A percentile compares a stretch with the other conserved stretches of the same genome.
These are phyloP conservation scores for Trisateles emortualis DNA, from an alignment of 2,888 invertebrate species.

Conservation along the genomic window DNA sequence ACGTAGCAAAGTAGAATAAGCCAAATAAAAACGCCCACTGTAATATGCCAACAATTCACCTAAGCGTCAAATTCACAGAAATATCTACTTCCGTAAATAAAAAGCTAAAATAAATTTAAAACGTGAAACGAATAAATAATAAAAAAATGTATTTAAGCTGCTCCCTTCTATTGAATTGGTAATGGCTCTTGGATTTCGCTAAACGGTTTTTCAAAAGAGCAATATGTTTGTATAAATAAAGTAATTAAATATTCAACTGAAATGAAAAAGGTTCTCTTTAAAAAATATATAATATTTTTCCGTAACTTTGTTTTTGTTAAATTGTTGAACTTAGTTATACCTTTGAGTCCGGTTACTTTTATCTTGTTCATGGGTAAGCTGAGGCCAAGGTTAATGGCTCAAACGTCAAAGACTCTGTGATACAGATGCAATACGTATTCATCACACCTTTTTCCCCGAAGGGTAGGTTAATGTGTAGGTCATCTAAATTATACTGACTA, in stretches of 20 bases:
- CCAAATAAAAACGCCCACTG: too few relatives aligned
- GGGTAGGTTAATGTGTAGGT: too few relatives aligned
- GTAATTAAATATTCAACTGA: slow-evolving; percentile 23
- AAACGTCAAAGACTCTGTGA: too few relatives aligned
- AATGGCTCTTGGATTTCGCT: slow-evolving; percentile 25
- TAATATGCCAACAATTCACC: too few relatives aligned
- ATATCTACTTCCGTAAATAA: neutral
- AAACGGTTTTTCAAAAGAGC: slow-evolving; percentile 28
- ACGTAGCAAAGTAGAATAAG: too few relatives aligned
- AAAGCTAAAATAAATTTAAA: slow-evolving; percentile 18
- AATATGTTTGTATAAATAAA: slow-evolving; percentile 25
- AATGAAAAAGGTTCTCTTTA: slow-evolving; percentile 6
- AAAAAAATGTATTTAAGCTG: slow-evolving; percentile 18
- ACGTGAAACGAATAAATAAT: slow-evolving; percentile 19
- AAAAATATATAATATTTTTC: neutral
- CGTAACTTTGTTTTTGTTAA: neutral
- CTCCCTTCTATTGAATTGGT: slow-evolving; percentile 20
- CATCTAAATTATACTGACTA: too few relatives aligned
- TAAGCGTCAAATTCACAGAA: neutral
- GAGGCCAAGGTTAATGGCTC: neutral
- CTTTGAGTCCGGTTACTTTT: neutral
- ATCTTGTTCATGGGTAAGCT: neutral
- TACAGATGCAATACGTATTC: too few relatives aligned
- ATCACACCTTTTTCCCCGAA: too few relatives aligned
- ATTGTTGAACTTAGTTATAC: neutral